Evolutionary conservation across 2,113 vertebrate species (phyloP).

Genomic region (Pangasianodon hypophthalmus): DNA sequence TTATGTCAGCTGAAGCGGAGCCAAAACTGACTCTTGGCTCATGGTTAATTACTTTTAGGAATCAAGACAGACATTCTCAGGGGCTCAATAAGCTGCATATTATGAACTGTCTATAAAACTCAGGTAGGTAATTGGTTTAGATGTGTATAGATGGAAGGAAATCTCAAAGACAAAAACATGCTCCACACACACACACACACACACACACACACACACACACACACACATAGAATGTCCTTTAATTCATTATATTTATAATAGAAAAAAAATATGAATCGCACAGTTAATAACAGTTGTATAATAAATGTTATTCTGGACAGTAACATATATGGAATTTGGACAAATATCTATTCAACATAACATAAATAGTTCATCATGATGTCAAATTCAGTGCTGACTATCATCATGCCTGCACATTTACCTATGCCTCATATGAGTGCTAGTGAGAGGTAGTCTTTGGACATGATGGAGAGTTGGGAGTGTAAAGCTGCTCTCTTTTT

Average conservation of each 20-base stretch:
- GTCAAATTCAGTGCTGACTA: background rate
- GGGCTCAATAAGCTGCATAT: constrained; percentile 73
- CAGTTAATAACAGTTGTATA: background rate
- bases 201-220: constrained; percentile 11
- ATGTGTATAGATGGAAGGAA: constrained; percentile 50
- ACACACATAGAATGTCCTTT: background rate
- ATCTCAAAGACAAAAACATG: constrained; percentile 19
- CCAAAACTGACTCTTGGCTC: constrained; percentile 72
- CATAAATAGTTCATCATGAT: background rate
- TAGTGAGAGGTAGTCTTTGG: constrained; percentile 14
- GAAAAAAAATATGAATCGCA: background rate
- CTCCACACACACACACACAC: background rate
- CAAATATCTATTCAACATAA: background rate
- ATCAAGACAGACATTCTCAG: constrained; percentile 67
- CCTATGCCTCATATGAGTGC: background rate
- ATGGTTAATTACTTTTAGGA: constrained; percentile 79
- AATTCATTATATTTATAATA: background rate
- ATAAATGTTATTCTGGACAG: background rate
- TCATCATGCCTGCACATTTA: background rate
- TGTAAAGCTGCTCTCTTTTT: constrained; percentile 60
- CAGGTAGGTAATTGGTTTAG: constrained; percentile 70
- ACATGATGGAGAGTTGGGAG: constrained; percentile 39
- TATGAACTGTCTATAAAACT: constrained; percentile 76
- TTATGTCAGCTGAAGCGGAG: constrained; percentile 70
- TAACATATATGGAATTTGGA: background rate